Base-by-base conservation (phyloP, 2,797 vertebrate species). In the Poecilia picta region DNA sequence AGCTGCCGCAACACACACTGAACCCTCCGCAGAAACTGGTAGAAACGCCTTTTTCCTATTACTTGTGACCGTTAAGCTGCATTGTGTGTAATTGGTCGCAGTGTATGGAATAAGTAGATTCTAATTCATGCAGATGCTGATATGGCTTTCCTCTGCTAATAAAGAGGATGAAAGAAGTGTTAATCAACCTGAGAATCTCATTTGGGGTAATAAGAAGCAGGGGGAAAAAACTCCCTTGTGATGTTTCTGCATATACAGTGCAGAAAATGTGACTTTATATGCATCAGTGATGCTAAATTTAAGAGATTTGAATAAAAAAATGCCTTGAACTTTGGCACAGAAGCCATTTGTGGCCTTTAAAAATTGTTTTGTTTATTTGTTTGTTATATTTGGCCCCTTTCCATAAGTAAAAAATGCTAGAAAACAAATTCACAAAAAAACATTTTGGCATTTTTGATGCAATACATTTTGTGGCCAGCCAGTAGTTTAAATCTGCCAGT, bases 81-180 rank as follows among this genome's bases (percentile, higher is more conserved):
- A 91, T 91, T 91, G 89, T 86, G 85, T 72, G 83, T 85, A 92
- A 91, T 92, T 88, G 90, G 89, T 53, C 70, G 84, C 84, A 75
- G 87, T 73, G 83, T 81, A 74, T 77, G 88, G 88, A 91, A 75
- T 92, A 90, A 92, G 89, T 91, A 91, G 89, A 93, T 91, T 91
- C 87, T 92, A 89, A 91, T 93, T 91, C 91, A 89, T 90, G 88
- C 13, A 73, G 82, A 84, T 79, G 85, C 83, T 75, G 86, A 83
- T 51, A 81, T 81, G 85, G 91, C 88, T 88, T 76, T 79, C 75
- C 82, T 75, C 81, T 20, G 71, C 83, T 92, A 93, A 94, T 94
- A 92, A 94, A 92, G 91, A 92, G 88, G 89, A 92, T 93, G 87
- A 91, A 94, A 91, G 89, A 92, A 91, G 90, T 88, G 90, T 90